These are phyloP conservation scores for Liopterus haemorrhoidalis DNA, from an alignment of 2,888 invertebrate species.

Conservation along the genomic window DNA sequence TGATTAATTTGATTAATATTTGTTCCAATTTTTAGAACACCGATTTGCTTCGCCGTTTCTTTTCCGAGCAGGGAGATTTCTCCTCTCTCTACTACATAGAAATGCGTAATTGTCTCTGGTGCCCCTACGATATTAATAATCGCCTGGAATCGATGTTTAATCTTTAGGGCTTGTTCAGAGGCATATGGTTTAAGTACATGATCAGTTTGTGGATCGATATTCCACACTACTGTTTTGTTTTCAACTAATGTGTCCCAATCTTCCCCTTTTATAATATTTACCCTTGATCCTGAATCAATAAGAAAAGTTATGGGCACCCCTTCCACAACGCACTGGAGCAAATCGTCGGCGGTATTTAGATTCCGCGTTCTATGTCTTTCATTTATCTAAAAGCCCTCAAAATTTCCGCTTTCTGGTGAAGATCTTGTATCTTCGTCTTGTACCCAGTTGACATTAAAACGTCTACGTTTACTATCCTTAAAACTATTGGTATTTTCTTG, in stretches of 20 bases:
- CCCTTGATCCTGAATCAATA: constrained; percentile 29
- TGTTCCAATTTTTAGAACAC: constrained; percentile 29
- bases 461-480: too few relatives aligned
- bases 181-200: constrained; percentile 26
- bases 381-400: constrained; percentile 15
- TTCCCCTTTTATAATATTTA: constrained; percentile 25
- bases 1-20: constrained; percentile 17
- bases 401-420: not conserved
- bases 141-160: constrained; percentile 21
- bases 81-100: constrained; percentile 27
- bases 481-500: too few relatives aligned
- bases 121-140: constrained; percentile 16
- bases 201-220: constrained; percentile 13
- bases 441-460: not conserved
- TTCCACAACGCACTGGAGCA: constrained; percentile 25
- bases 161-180: constrained; percentile 12
- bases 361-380: not conserved
- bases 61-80: constrained; percentile 28
- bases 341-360: constrained; percentile 17
- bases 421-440: not conserved
- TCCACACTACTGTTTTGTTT: constrained; percentile 23
- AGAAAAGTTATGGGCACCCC: constrained; percentile 25
- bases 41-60: constrained; percentile 27
- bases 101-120: constrained; percentile 23
- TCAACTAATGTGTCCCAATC: constrained; percentile 25